Base-by-base conservation (phyloP, 2,797 vertebrate genomes). In the Typhlichthys eigenmanni region DNA sequence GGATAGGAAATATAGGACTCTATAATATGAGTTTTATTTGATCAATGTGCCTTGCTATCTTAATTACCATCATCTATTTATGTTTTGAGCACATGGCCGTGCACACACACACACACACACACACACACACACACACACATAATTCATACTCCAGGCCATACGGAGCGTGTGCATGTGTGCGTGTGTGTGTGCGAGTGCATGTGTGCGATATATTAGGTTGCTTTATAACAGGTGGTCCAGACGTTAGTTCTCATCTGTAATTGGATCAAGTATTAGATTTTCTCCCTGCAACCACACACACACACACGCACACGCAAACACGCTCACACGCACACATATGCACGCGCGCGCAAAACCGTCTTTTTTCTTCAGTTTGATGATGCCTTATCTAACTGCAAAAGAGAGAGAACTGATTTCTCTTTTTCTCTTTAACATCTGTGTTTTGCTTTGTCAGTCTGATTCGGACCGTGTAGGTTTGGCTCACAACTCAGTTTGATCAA, bases 181-280 rank as follows among this genome's bases (percentile, higher is more conserved):
- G n/a, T 48, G 62, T n/a, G 32, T 64, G 62, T 38, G 46, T 16
- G 24, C 32, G n/a, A n/a, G 29, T 32, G 46, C 1, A 14, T 50
- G 48, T 45, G 55, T 45, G 48, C 34, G 52, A 24, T 38, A 74
- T 87, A 90, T 91, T 76, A 74, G 62, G 76, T 93, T 88, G 88
- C 90, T 13, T 34, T 60, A 70, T 69, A 82, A 90, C 91, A 93
- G 91, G 90, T 92, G 91, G 81, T 74, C 72, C 67, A 69, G 83
- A 74, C 79, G 85, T 74, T 76, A 69, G 69, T 67, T 81, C 82
- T 81, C 82, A 86, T 88, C 79, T 74, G 65, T 68, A 76, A 87
- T 83, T 80, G 78, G 78, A 68, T 88, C 76, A 50, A 71, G 75
- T 73, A 76, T 87, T 85, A 73, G 10, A 11, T 74, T 82, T 83